Percentiles rank a stretch among this genome's conserved stretches.
Evolutionary conservation across 2,113 vertebrate species (phyloP).

Genomic region (Perognathus longimembris): DNA sequence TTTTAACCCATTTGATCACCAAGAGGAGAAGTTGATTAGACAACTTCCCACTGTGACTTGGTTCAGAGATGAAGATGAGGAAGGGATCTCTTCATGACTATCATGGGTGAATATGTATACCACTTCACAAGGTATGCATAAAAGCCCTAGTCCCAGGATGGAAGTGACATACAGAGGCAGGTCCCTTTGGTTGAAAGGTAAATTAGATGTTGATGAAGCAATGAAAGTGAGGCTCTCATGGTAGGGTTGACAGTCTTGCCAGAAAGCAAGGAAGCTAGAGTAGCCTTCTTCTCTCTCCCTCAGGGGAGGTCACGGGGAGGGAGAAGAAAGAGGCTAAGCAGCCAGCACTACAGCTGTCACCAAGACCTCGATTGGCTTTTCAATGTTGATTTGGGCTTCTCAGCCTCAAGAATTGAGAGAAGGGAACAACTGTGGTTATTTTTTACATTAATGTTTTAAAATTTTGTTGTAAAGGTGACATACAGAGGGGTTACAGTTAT

Average conservation of each 20-base stretch:
- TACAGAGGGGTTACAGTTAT: no score
- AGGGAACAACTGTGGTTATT: no score
- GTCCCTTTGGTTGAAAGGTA: background rate
- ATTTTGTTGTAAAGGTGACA: no score
- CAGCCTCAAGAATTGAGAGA: background rate
- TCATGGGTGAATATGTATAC: background rate
- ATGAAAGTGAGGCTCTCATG: background rate
- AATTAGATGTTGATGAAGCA: background rate
- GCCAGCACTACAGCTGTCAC: background rate
- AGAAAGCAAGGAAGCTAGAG: background rate
- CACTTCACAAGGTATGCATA: background rate
- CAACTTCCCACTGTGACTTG: background rate
- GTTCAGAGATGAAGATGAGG: background rate
- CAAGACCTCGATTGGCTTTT: no score
- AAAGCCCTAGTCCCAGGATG: background rate
- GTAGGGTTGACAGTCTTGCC: background rate
- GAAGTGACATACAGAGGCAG: background rate
- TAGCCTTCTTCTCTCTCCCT: slow-evolving; percentile 60
- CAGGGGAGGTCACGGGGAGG: no score
- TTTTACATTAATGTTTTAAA: no score
- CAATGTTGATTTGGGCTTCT: background rate
- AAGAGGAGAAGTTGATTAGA: background rate
- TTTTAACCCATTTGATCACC: background rate
- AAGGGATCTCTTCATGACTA: background rate
- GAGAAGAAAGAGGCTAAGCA: background rate